These are phyloP conservation scores for Eristalis tenax DNA, from an alignment of 2,888 invertebrate genomes.

Conservation along the genomic window DNA sequence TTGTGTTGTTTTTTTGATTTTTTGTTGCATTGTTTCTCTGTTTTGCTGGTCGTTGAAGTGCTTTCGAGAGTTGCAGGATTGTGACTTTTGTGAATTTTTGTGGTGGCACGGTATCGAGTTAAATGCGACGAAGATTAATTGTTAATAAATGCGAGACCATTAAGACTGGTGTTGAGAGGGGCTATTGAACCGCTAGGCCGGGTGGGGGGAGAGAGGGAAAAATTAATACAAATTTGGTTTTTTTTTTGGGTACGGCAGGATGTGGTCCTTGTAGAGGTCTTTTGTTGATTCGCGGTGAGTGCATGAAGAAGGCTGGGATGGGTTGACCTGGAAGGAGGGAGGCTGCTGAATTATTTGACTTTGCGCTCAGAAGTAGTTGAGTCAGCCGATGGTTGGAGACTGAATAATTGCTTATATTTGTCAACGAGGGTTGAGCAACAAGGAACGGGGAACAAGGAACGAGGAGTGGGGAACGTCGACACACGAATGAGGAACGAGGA, in stretches of 20 bases:
- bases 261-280: background rate
- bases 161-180: conserved; percentile 34
- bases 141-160: conserved; percentile 65
- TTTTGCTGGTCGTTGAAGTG: conserved; percentile 31
- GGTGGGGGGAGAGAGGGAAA: background rate
- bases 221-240: background rate
- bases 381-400: background rate
- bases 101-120: conserved; percentile 47
- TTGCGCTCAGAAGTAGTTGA: background rate
- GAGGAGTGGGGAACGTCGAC: too few relatives aligned
- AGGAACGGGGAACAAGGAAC: too few relatives aligned
- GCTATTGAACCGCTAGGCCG: background rate
- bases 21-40: background rate
- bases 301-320: background rate
- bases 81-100: conserved; percentile 45
- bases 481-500: too few relatives aligned
- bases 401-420: background rate
- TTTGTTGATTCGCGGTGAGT: background rate
- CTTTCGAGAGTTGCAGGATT: conserved; percentile 8
- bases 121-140: conserved; percentile 65
- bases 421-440: too few relatives aligned
- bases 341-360: background rate
- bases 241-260: background rate
- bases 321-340: background rate
- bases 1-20: background rate